These are phyloP conservation scores for Drosophila aldrichi DNA, from an alignment of 2,888 invertebrate species.

Conservation along the genomic window DNA sequence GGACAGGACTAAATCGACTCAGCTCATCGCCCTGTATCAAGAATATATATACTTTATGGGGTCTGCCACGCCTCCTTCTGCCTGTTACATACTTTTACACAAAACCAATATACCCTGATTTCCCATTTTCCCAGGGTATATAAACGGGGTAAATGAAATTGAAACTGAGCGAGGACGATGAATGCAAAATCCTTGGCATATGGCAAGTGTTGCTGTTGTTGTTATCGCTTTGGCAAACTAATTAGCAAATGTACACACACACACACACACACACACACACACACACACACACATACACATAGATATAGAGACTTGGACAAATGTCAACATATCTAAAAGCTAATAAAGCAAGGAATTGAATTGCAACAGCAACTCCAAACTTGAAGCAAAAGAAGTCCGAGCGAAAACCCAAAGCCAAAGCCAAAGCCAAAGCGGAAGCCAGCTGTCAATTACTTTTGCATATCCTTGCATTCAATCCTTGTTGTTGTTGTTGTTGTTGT, in stretches of 20 bases:
- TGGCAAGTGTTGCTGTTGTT: slow-evolving; percentile 24
- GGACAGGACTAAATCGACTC: too few species aligned
- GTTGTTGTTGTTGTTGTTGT: slow-evolving; percentile 19
- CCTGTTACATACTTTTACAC: too few species aligned
- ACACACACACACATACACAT: neutral
- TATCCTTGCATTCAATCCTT: slow-evolving; percentile 44
- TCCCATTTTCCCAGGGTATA: too few species aligned
- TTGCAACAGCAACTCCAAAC: slow-evolving; percentile 43
- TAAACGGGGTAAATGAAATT: slow-evolving; percentile 24
- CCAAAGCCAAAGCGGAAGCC: slow-evolving; percentile 29
- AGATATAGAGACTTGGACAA: slow-evolving; percentile 1
- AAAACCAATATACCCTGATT: too few species aligned
- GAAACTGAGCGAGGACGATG: slow-evolving; percentile 20
- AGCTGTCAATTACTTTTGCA: slow-evolving; percentile 77
- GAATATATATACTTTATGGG: too few species aligned
- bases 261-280: slow-evolving; percentile 12
- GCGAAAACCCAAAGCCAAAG: slow-evolving; percentile 7
- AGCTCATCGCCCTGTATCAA: too few species aligned
- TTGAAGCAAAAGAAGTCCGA: slow-evolving; percentile 21
- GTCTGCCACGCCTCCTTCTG: too few species aligned
- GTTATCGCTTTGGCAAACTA: slow-evolving; percentile 66
- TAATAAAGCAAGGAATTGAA: slow-evolving; percentile 63
- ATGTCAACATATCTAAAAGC: slow-evolving; percentile 66
- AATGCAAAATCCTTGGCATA: slow-evolving; percentile 18
- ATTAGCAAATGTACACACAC: slow-evolving; percentile 74